A percentile compares a stretch with the other conserved stretches of the same genome.
Evolutionary conservation across 2,888 invertebrate species (phyloP).

Genomic region (Cremastinae sp.): DNA sequence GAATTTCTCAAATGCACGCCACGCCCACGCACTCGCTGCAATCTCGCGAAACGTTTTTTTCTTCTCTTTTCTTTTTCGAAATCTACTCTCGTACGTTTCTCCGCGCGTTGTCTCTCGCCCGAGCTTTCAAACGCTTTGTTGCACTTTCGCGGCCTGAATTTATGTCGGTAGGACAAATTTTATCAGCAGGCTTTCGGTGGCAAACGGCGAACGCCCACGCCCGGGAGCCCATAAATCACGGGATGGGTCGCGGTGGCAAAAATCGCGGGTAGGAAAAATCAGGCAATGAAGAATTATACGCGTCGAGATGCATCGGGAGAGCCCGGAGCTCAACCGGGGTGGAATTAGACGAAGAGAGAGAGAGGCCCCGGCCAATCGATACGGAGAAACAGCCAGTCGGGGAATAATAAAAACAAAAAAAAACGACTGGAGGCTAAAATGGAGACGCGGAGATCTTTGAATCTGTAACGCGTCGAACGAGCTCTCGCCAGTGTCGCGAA

Average conservation of each 20-base stretch:
- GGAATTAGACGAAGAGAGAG: neutral
- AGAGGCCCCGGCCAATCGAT: neutral
- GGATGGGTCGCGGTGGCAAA: conserved; percentile 56
- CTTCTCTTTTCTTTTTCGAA: neutral
- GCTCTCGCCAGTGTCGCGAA: neutral
- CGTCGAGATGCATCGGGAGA: neutral
- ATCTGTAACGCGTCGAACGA: conserved; percentile 28
- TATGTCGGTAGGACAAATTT: conserved; percentile 79
- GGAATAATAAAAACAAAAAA: neutral
- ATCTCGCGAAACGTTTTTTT: neutral
- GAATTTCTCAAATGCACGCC: conserved; percentile 8
- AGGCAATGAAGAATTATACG: neutral
- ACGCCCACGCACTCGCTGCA: conserved; percentile 36
- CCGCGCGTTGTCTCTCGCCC: conserved; percentile 2
- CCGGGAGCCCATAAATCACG: conserved; percentile 75
- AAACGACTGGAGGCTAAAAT: neutral
- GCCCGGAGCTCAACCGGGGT: neutral
- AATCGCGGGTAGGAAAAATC: conserved; percentile 21
- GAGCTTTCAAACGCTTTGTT: conserved; percentile 65
- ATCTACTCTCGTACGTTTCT: conserved; percentile 1
- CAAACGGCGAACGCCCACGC: conserved; percentile 78
- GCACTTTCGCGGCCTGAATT: conserved; percentile 74
- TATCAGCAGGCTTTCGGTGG: conserved; percentile 80
- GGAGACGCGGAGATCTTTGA: conserved; percentile 23
- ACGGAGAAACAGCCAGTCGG: neutral